Evolutionary conservation across 2,797 vertebrate species (phyloP).

Genomic region (Peromyscus eremicus): DNA sequence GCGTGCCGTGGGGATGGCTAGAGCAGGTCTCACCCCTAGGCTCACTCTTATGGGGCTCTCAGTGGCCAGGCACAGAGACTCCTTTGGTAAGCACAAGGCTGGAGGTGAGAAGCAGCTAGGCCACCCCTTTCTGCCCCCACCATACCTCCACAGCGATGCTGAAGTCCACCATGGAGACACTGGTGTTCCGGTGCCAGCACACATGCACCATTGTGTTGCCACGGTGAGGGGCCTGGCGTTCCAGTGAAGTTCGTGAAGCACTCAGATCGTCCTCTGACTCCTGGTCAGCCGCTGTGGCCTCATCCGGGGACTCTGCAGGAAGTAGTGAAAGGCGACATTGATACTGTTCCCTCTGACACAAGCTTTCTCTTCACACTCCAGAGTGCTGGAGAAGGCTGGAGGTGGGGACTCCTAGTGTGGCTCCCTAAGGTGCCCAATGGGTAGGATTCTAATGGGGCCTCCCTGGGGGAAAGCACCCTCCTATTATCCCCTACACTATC

Average conservation of each 20-base stretch:
- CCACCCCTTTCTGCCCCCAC: rapidly evolving
- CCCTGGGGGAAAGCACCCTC: rapidly evolving
- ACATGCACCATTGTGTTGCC: constrained; percentile 99
- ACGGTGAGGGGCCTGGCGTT: constrained; percentile 95
- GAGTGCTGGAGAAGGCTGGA: neutral
- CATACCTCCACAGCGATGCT: constrained; percentile 98
- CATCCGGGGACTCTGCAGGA: constrained; percentile 95
- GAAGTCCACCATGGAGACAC: constrained; percentile 99
- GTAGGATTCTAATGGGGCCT: neutral
- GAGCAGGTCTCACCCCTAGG: rapidly evolving
- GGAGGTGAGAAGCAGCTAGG: too few species aligned
- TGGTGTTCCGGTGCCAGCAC: constrained; percentile 99
- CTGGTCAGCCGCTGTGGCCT: constrained; percentile 92
- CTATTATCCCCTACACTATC: neutral
- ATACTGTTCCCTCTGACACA: neutral
- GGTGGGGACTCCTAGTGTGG: neutral
- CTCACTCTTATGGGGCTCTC: too few species aligned
- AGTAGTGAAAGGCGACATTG: constrained; percentile 84
- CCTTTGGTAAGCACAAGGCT: neutral
- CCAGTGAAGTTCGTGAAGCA: constrained; percentile 92
- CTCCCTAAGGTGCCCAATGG: neutral
- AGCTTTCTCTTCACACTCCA: neutral
- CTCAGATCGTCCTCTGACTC: constrained; percentile 97
- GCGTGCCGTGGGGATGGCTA: neutral
- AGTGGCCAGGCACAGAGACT: neutral